These are phyloP conservation scores for Cataglyphis cursor DNA, from an alignment of 2,888 invertebrate genomes.

Conservation along the genomic window DNA sequence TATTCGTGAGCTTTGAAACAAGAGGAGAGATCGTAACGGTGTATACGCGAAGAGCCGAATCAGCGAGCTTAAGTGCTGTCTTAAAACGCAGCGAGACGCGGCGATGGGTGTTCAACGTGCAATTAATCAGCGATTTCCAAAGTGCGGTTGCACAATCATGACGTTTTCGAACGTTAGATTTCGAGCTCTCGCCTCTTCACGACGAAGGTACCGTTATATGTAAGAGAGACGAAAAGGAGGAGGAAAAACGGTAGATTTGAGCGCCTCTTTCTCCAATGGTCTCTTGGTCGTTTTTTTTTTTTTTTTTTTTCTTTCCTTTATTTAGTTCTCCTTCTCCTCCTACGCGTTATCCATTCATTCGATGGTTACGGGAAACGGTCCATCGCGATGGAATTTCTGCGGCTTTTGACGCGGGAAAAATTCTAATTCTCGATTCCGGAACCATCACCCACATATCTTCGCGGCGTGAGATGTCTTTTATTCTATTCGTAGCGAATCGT, in stretches of 20 bases:
- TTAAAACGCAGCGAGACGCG: constrained; percentile 19
- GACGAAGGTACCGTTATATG: constrained; percentile 71
- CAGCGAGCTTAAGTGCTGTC: background rate
- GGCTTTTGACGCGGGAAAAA: constrained; percentile 22
- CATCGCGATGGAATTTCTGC: constrained; percentile 37
- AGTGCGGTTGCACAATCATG: constrained; percentile 55
- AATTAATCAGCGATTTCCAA: constrained; percentile 53
- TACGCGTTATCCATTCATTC: constrained; percentile 32
- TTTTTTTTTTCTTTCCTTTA: constrained; percentile 21
- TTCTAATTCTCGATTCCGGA: constrained; percentile 17
- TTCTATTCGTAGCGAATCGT: background rate
- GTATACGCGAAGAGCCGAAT: constrained; percentile 18
- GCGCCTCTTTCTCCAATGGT: constrained; percentile 29
- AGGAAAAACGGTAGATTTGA: constrained; percentile 69
- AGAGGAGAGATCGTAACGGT: constrained; percentile 41
- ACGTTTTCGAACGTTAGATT: constrained; percentile 63
- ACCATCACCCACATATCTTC: background rate
- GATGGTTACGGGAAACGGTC: constrained; percentile 49
- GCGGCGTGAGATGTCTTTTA: constrained; percentile 10
- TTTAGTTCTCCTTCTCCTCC: constrained; percentile 16
- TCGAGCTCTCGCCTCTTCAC: constrained; percentile 42
- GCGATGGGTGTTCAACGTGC: constrained; percentile 31
- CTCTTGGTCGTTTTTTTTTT: constrained; percentile 11
- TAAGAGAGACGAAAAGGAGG: constrained; percentile 61
- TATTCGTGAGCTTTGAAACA: constrained; percentile 1